Evolutionary conservation across 2,113 vertebrate genomes (phyloP), one percentile per base, ranked within the genome.

Genomic region (Takifugu bimaculatus): DNA sequence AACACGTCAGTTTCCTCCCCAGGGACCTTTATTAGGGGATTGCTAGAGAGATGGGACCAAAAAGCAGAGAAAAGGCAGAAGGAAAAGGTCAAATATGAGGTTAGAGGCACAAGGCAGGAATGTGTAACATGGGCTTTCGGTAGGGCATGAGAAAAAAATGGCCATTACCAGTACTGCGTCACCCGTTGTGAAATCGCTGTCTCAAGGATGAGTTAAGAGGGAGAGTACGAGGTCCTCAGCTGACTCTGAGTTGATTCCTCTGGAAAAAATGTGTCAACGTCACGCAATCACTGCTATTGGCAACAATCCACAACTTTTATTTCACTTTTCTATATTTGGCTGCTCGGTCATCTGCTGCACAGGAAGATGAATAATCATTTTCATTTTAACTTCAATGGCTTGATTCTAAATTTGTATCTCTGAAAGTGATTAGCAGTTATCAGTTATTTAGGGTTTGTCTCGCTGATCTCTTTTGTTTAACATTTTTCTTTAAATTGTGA

Each of bases 1-100:
- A 74, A 80, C 55, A 26, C 28, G 44, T 84, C 65, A 68, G 74
- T 74, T 86, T 85, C 87, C 83, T 84, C 75, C 57, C 59, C n/a
- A 0, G 7, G 68, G 70, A 78, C 54, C 70, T 58, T 62, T 68
- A 58, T 50, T 47, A 69, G 65, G 68, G 74, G 74, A 53, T 77
- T 75, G 68, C 70, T 77, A 64, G 70, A 75, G 74, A 74, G 54
- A 76, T 53, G 50, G 47, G 57, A 74, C 45, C 43, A 63, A 14
- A 52, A 28, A 52, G 11, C 42, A 63, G 20, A 51, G 43, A 26
- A 4, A 9, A 9, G 32, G 43, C 11, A 48, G 57, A 26, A 4
- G 28, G n/a, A 26, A 11, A 20, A 9, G 26, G 2, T 25, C 27
- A 32, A 44, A n/a, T 42, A 55, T 35, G 5, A 59, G 20, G 20